Evolutionary conservation across 2,113 vertebrate genomes (phyloP).

Genomic region (Oreochromis niloticus): DNA sequence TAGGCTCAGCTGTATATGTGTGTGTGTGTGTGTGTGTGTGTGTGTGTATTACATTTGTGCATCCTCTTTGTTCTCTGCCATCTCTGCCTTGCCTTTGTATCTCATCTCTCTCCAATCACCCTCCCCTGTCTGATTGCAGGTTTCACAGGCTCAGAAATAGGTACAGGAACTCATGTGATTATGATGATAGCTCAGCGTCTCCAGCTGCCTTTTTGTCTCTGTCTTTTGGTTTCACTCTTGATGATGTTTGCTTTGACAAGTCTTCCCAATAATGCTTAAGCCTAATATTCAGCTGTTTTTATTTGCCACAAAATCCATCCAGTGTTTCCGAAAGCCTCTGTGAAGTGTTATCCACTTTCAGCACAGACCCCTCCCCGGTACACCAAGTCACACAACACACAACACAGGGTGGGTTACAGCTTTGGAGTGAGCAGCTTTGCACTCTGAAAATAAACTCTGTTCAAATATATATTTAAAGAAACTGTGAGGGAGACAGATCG

Average conservation of each 20-base stretch:
- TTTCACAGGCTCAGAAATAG: slow-evolving; percentile 78
- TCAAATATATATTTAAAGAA: not conserved
- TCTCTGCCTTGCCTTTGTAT: not conserved
- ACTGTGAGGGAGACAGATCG: not conserved
- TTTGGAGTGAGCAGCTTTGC: not conserved
- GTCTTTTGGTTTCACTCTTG: not conserved
- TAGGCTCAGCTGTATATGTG: not conserved
- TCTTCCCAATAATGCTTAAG: not conserved
- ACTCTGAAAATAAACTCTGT: not conserved
- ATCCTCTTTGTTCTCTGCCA: slow-evolving; percentile 25
- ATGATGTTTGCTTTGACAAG: not conserved
- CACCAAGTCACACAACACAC: not conserved
- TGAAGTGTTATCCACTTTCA: slow-evolving; percentile 34
- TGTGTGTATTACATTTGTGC: not conserved
- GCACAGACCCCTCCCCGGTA: not conserved
- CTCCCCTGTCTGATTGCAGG: not conserved
- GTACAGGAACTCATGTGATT: not conserved
- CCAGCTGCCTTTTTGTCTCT: slow-evolving; percentile 2
- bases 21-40: not conserved
- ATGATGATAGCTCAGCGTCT: slow-evolving; percentile 3
- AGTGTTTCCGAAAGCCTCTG: slow-evolving; percentile 46
- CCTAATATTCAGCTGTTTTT: not conserved
- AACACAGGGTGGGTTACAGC: not conserved
- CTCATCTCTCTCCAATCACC: slow-evolving; percentile 2
- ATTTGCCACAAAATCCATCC: slow-evolving; percentile 38